Evolutionary conservation across 2,113 vertebrate species (phyloP).

Genomic region (Urocynchramus pylzowi): DNA sequence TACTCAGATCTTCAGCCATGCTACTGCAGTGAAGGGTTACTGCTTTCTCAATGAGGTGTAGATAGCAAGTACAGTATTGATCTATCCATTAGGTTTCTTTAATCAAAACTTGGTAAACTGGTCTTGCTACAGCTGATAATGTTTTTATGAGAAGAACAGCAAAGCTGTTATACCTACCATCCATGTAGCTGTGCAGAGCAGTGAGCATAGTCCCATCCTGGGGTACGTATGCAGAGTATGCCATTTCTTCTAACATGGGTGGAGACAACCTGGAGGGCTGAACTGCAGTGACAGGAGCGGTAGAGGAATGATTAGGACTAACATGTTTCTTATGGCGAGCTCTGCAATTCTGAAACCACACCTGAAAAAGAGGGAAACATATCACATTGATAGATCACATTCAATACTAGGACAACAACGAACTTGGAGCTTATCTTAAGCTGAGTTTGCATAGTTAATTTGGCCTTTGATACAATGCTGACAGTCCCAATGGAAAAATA

Average conservation of each 20-base stretch:
- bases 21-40: neutral
- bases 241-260: slow-evolving; percentile 87
- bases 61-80: neutral
- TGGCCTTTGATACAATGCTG: neutral
- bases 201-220: slow-evolving; percentile 87
- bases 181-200: slow-evolving; percentile 89
- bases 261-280: slow-evolving; percentile 83
- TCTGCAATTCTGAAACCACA: slow-evolving; percentile 97
- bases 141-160: neutral
- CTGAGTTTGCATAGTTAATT: neutral
- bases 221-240: slow-evolving; percentile 85
- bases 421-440: neutral
- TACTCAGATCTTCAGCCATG: neutral
- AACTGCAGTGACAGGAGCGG: slow-evolving; percentile 78
- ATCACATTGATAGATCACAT: neutral
- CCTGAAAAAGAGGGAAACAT: slow-evolving; percentile 65
- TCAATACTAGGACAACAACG: neutral
- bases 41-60: neutral
- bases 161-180: slow-evolving; percentile 76
- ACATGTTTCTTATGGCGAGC: slow-evolving; percentile 96
- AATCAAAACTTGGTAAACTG: neutral
- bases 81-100: neutral
- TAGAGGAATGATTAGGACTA: slow-evolving; percentile 85
- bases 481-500: neutral
- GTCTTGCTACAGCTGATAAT: neutral